A percentile compares a stretch with the other conserved stretches of the same genome.
Evolutionary conservation across 2,113 vertebrate species (phyloP).

Genomic region (Aleadryas rufinucha): DNA sequence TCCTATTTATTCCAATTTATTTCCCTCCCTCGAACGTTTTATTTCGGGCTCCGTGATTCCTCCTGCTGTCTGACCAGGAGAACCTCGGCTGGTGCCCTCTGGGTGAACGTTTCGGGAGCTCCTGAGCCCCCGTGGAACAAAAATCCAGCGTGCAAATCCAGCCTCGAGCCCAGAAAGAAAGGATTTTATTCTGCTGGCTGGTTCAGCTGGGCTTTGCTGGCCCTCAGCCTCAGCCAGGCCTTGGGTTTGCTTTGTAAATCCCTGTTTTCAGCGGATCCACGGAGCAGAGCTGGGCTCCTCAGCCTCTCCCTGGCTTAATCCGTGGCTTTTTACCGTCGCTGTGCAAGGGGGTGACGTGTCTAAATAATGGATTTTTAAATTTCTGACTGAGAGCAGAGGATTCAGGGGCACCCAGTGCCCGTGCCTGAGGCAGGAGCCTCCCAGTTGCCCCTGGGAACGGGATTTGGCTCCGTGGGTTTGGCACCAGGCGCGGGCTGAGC

Average conservation of each 20-base stretch:
- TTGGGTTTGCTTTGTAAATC: background rate
- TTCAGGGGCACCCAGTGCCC: background rate
- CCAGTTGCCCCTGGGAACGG: slow-evolving; percentile 7
- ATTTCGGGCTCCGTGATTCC: background rate
- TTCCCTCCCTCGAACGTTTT: rapidly evolving
- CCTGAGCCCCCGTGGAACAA: background rate
- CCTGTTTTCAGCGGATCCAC: rapidly evolving
- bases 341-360: rapidly evolving
- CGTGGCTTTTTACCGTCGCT: rapidly evolving
- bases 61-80: background rate
- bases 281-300: background rate
- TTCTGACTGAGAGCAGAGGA: background rate
- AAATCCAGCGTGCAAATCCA: background rate
- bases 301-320: rapidly evolving
- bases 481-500: background rate
- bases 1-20: background rate
- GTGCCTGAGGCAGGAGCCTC: background rate
- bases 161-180: background rate
- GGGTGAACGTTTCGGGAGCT: background rate
- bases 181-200: background rate
- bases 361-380: rapidly evolving
- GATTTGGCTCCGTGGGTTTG: background rate
- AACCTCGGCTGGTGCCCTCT: rapidly evolving
- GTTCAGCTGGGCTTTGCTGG: background rate
- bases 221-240: background rate